These are phyloP conservation scores for Heterodera carotae DNA, from an alignment of 1,140 invertebrate species.

Conservation along the genomic window DNA sequence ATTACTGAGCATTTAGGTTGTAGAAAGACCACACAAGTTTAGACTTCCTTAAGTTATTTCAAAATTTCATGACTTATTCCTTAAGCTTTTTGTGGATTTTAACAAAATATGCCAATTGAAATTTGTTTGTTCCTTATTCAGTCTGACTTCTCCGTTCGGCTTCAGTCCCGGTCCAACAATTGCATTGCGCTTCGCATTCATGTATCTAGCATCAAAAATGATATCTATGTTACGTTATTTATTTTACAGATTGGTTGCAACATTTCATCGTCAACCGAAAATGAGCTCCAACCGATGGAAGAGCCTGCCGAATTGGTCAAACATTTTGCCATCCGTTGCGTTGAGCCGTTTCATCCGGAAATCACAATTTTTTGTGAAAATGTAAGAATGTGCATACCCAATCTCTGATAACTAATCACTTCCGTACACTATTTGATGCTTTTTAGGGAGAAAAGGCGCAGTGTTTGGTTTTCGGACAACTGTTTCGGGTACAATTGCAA, in stretches of 20 bases:
- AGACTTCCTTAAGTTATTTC: too few relatives aligned
- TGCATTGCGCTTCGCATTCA: conserved; percentile 22
- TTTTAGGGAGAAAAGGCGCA: conserved; percentile 24
- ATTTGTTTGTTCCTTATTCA: too few relatives aligned
- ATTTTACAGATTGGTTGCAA: conserved; percentile 13
- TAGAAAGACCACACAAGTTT: too few relatives aligned
- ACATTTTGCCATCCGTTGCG: conserved; percentile 17
- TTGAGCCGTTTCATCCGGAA: conserved; percentile 2
- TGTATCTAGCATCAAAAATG: not conserved
- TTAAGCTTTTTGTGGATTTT: too few relatives aligned
- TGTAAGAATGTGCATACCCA: not conserved
- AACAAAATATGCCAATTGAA: too few relatives aligned
- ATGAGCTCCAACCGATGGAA: conserved; percentile 6
- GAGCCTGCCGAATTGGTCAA: conserved; percentile 20
- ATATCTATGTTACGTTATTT: not conserved
- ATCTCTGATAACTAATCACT: not conserved
- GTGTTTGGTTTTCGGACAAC: conserved; percentile 23
- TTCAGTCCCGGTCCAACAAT: conserved; percentile 26
- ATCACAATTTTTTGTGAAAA: conserved; percentile 19
- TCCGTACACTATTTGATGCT: not conserved
- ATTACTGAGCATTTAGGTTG: not conserved
- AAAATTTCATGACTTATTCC: too few relatives aligned
- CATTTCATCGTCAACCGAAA: not conserved
- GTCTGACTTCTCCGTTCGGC: conserved; percentile 18
- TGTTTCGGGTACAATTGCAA: conserved; percentile 8